Percentiles rank a stretch among this genome's conserved stretches.
Evolutionary conservation across 1,140 invertebrate species (phyloP).

Genomic region (Aphelenchoides besseyi): DNA sequence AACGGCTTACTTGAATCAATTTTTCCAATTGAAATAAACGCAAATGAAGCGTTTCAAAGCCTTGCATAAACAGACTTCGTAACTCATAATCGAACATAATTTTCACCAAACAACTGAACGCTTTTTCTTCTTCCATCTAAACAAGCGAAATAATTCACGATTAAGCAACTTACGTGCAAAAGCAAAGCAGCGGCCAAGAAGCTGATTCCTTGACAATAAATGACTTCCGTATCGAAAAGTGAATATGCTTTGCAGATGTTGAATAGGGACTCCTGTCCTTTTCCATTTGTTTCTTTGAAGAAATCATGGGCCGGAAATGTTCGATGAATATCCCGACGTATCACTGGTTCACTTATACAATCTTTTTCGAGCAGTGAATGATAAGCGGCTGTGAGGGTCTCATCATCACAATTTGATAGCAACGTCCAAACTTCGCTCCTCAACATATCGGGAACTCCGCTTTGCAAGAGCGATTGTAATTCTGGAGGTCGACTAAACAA

Average conservation of each 20-base stretch:
- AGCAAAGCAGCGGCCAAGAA: constrained; percentile 90
- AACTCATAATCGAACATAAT: constrained; percentile 95
- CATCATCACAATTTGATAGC: constrained; percentile 77
- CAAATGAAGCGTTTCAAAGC: constrained; percentile 90
- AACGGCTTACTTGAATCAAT: constrained; percentile 78
- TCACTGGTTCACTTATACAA: constrained; percentile 40
- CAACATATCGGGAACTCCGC: constrained; percentile 86
- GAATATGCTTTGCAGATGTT: constrained; percentile 88
- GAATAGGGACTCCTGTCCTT: constrained; percentile 89
- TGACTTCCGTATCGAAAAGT: constrained; percentile 91
- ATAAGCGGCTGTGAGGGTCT: constrained; percentile 66
- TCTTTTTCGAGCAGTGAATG: constrained; percentile 49
- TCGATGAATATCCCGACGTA: constrained; percentile 80
- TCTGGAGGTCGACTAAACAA: constrained; percentile 70
- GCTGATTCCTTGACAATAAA: constrained; percentile 96
- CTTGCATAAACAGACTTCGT: constrained; percentile 88
- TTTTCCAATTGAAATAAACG: constrained; percentile 92
- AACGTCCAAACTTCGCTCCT: constrained; percentile 95
- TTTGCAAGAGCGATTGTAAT: constrained; percentile 74
- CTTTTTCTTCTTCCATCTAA: constrained; percentile 98
- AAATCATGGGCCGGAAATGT: constrained; percentile 98
- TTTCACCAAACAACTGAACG: constrained; percentile 90
- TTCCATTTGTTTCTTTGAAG: constrained; percentile 84
- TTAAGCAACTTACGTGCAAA: constrained; percentile 75
- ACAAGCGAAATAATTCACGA: constrained; percentile 23